Evolutionary conservation across 2,113 vertebrate species (phyloP), one percentile per base, ranked within the genome.

Genomic region (Baryphthengus martii): DNA sequence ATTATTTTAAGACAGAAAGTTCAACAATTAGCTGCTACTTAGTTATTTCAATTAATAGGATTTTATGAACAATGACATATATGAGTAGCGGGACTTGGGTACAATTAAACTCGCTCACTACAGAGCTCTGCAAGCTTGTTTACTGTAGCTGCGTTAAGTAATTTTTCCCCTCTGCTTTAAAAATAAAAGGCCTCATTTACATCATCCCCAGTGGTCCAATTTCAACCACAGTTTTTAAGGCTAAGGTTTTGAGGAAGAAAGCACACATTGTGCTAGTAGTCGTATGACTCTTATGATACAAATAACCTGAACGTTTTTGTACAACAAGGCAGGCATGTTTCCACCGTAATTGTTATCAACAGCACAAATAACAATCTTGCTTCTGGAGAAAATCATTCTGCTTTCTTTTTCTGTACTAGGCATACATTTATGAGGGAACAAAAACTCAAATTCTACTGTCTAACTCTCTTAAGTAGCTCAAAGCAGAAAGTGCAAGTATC

Each of bases 131-230:
- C 10, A 33, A 94, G 56, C 70, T 91, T 90, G 72, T 91, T 96
- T 92, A 92, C 73, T 47, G 18, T 56, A 85, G 72, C 42, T 68
- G 10, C 26, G 7, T 52, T 78, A 86, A 80, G 39, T 52, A 67
- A 72, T 80, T 85, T 90, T 86, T 56, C 56, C 85, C 67, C 75
- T 65, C 77, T 33, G 16, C 72, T 89, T 94, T 68, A 66, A 94
- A 95, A 95, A 82, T 66, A 85, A 91, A 93, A 89, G 71, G 45
- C 56, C 39, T 87, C 77, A 85, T 90, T 91, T 91, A 55, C 49
- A 82, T 80, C 49, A 65, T 56, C 66, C 91, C 84, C 80, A 75
- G 29, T 0, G 25, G 87, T 62, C 70, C 65, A 72, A 75, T 94
- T 96, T 87, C 44, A 72, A 56, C 29, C 39, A 77, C 1, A 65